Evolutionary conservation across 2,797 vertebrate species (phyloP).

Genomic region (Squalus acanthias): DNA sequence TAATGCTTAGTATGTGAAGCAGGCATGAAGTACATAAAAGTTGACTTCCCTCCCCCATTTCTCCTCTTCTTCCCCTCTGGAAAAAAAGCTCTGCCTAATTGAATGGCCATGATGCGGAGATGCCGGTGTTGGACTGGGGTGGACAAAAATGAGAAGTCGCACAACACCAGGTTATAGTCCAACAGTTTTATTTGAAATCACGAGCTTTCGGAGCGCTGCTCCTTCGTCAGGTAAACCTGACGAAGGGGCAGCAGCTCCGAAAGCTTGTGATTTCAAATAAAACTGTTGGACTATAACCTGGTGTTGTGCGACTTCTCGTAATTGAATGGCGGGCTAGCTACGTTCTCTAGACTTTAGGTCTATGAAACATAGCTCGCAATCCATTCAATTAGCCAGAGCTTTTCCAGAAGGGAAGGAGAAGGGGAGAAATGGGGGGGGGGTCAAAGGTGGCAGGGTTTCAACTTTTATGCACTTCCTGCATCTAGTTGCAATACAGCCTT

Average conservation of each 20-base stretch:
- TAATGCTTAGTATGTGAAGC: neutral
- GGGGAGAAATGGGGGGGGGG: neutral
- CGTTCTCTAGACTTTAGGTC: neutral
- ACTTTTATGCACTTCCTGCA: neutral
- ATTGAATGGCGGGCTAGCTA: neutral
- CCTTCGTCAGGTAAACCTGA: too few relatives aligned
- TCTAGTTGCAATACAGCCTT: neutral
- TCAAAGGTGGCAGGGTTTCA: too few relatives aligned
- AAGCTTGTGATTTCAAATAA: too few relatives aligned
- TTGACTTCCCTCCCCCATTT: neutral
- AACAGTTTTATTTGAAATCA: too few relatives aligned
- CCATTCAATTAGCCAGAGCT: neutral
- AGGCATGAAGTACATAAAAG: neutral
- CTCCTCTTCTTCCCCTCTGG: neutral
- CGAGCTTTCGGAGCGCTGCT: too few relatives aligned
- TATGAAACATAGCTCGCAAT: neutral
- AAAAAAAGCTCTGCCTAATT: neutral
- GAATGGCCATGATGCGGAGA: neutral
- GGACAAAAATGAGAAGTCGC: too few relatives aligned
- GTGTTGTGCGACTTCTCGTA: neutral
- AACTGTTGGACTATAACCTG: too few relatives aligned
- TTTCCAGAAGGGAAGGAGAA: slow-evolving; percentile 37
- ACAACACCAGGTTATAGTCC: too few relatives aligned
- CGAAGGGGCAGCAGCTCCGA: too few relatives aligned
- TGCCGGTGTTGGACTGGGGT: too few relatives aligned